A percentile compares a stretch with the other conserved stretches of the same genome.
These are phyloP conservation scores for Brachionus calyciflorus DNA, from an alignment of 1,140 invertebrate species.

Conservation along the genomic window DNA sequence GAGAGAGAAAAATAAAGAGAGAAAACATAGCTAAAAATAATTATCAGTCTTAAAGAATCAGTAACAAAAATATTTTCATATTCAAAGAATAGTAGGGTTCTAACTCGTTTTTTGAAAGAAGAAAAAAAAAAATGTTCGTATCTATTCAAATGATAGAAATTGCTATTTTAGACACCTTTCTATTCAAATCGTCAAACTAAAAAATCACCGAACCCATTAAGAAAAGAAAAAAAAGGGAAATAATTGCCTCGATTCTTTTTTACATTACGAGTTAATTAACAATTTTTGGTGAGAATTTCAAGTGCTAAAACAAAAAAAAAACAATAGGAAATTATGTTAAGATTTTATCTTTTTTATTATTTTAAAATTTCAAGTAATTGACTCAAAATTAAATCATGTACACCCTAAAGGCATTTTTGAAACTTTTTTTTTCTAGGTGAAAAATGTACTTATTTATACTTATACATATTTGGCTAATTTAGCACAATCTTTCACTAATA, in stretches of 20 bases:
- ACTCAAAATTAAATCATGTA: neutral
- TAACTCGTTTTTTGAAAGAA: neutral
- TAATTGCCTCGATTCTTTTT: no score
- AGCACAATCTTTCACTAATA: constrained; percentile 18
- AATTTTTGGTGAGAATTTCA: constrained; percentile 31
- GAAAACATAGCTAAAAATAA: neutral
- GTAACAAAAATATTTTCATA: constrained; percentile 13
- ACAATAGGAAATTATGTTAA: constrained; percentile 23
- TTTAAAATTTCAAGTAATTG: neutral
- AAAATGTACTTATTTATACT: constrained; percentile 9
- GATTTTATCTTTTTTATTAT: no score
- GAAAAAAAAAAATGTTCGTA: neutral
- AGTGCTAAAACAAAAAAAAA: neutral
- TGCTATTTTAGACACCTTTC: constrained; percentile 25
- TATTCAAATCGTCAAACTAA: constrained; percentile 29
- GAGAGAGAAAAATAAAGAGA: no score
- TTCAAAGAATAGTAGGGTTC: constrained; percentile 5
- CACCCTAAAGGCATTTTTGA: neutral
- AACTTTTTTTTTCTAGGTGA: no score
- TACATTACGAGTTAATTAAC: neutral
- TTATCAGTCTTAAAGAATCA: constrained; percentile 20
- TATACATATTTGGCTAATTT: constrained; percentile 8
- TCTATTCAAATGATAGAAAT: constrained; percentile 18
- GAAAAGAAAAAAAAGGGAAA: no score
- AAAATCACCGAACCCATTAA: constrained; percentile 19